Evolutionary conservation across 2,888 invertebrate genomes (phyloP), one percentile per base, ranked within the genome.

Genomic region (Hermodice carunculata): DNA sequence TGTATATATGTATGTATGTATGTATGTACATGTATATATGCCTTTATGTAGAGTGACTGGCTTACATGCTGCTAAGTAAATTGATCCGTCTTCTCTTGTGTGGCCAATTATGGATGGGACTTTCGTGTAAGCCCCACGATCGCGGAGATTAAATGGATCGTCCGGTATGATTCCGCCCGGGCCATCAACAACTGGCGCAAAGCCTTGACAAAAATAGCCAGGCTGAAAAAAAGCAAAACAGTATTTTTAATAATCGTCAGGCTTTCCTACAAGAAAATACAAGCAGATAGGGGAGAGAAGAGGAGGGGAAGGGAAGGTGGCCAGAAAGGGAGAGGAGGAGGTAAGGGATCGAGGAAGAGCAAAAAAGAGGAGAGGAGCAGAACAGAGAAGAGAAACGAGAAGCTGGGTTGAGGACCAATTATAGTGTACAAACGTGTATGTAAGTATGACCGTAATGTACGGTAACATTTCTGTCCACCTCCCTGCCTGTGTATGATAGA

Each of bases 121-220:
- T 31, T 58, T 46, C 37, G 43, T 53, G n/a, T 46, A 46, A 8
- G 64, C 37, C 3, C 67, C 70, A 11, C 31, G 22, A 34, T 64
- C 49, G 17, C 71, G 32, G 37, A 71, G 40, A 3, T 40, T 34
- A 1, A 32, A 11, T 0, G 71, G 69, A 22, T 37, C 26, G 11
- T 64, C 64, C 1, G 63, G 66, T 11, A 71, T 14, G 57, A 65
- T 67, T 6, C 59, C 61, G 19, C 54, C 64, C n/a, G 43, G 24
- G 8, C 66, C 67, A 48, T 71, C 71, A 17, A 66, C 53, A 11
- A 70, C 62, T 29, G 71, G 71, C 5, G 66, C 71, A 48, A 65
- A 65, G 5, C 71, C 71, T 40, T 67, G 71, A 48, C 71, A 71
- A 60, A 71, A 69, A 48, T 49, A 60, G 0, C 71, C 71, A 3